phyloP scores from a whole-genome alignment of 2,888 invertebrate species.

The Augiades crinisus region DNA sequence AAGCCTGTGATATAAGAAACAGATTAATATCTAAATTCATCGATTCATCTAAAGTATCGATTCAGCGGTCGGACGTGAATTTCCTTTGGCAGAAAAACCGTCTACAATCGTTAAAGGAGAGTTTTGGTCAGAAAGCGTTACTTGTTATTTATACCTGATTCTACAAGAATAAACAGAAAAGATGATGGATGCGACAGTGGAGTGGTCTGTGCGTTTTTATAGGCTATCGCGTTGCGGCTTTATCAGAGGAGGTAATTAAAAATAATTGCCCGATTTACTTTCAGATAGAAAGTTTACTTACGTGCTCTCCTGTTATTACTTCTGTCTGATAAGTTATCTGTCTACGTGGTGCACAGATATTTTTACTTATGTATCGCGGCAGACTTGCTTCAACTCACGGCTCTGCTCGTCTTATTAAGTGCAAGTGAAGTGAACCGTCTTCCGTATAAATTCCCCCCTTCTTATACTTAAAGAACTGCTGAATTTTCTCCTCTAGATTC shows the following conservation, averaged over 20 bases:
- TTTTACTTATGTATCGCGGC: no score
- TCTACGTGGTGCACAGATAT: no score
- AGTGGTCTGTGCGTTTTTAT: conserved; percentile 14
- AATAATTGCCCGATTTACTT: conserved; percentile 35
- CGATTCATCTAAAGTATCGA: no score
- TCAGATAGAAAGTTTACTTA: conserved; percentile 33
- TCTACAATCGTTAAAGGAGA: conserved; percentile 7
- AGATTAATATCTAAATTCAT: no score
- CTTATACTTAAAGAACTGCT: no score
- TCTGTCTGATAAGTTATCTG: not conserved
- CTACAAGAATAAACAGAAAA: conserved; percentile 16
- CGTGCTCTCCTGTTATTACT: conserved; percentile 11
- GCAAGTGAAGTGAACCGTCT: no score
- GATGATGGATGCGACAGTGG: conserved; percentile 25
- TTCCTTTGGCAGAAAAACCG: conserved; percentile 11
- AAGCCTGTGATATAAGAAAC: no score
- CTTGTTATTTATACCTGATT: conserved; percentile 22
- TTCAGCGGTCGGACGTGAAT: conserved; percentile 8
- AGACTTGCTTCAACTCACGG: no score
- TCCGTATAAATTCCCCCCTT: no score
- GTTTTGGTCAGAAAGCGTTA: conserved; percentile 33
- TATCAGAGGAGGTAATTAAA: conserved; percentile 30
- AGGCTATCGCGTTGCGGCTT: conserved; percentile 9
- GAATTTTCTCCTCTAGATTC: no score
- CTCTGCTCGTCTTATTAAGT: no score